Percentiles rank a stretch among this genome's conserved stretches.
Conservation (phyloP, 1,140 invertebrate species). For the Tetranychus urticae region DNA sequence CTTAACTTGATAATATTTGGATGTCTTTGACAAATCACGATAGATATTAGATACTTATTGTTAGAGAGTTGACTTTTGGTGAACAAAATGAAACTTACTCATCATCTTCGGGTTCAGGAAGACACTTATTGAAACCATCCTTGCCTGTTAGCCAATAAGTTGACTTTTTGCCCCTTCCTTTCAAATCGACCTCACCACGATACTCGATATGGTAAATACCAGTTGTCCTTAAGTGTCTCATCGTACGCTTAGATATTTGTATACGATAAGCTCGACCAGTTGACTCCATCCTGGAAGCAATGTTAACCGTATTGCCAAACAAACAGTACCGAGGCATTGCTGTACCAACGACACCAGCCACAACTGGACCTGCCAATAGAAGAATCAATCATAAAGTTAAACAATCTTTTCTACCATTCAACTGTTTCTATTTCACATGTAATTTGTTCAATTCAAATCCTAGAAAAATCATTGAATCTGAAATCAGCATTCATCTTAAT, state of each 20-base stretch:
- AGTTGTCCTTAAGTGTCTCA: not conserved
- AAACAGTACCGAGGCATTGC: conserved; percentile 82
- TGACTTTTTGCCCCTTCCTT: conserved; percentile 42
- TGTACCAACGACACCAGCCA: conserved; percentile 65
- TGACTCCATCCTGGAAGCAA: conserved; percentile 51
- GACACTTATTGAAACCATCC: not conserved
- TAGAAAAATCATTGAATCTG: too few species aligned
- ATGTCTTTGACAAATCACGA: too few species aligned
- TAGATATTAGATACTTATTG: too few species aligned
- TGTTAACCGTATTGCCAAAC: conserved; percentile 63
- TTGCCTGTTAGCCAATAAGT: conserved; percentile 11
- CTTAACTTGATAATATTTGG: too few species aligned
- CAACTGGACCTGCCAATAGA: not conserved
- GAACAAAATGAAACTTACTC: not conserved
- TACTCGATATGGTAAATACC: conserved; percentile 53
- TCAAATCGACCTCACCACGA: conserved; percentile 76
- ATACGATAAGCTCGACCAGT: conserved; percentile 47
- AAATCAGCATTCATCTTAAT: too few species aligned
- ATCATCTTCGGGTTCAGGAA: not conserved
- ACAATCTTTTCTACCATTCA: too few species aligned
- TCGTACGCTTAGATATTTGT: conserved; percentile 34
- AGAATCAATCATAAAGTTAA: too few species aligned
- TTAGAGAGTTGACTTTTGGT: not conserved
- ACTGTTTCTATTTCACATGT: too few species aligned
- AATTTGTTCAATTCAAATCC: too few species aligned